A percentile compares a stretch with the other conserved stretches of the same genome.
These are phyloP conservation scores for Anoplopoma fimbria DNA, from an alignment of 2,113 vertebrate genomes.

Conservation along the genomic window DNA sequence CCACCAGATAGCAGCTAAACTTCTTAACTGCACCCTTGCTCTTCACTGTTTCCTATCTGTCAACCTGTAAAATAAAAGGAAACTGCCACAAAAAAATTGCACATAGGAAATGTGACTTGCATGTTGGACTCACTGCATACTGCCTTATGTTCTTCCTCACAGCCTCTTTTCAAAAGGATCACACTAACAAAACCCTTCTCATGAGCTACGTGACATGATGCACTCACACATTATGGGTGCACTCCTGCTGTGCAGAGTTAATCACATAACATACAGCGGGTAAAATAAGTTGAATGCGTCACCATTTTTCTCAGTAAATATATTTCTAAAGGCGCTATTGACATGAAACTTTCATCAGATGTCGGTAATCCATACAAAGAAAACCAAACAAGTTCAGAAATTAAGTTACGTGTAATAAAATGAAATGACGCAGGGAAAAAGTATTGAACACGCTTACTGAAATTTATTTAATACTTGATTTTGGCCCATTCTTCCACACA, in stretches of 20 bases:
- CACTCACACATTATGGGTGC: background rate
- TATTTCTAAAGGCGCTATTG: no score
- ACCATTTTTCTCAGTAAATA: no score
- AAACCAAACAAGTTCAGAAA: no score
- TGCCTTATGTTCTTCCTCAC: background rate
- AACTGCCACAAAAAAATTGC: background rate
- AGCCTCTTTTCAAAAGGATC: background rate
- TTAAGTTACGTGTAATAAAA: no score
- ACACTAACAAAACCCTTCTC: background rate
- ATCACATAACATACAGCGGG: no score
- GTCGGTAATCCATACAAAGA: no score
- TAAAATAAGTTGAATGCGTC: no score
- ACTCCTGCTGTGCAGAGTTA: background rate
- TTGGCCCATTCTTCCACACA: no score
- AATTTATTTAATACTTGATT: no score
- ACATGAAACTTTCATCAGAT: no score
- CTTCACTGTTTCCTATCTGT: background rate
- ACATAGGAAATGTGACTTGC: background rate
- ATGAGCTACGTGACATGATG: background rate
- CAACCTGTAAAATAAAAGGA: slow-evolving; percentile 18
- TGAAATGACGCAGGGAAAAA: no score
- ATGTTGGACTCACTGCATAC: background rate
- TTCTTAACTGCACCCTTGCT: background rate
- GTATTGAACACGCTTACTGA: no score
- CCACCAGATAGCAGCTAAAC: background rate